Base-by-base conservation (phyloP, 2,797 vertebrate species). In the Hozukius guyotensis region DNA sequence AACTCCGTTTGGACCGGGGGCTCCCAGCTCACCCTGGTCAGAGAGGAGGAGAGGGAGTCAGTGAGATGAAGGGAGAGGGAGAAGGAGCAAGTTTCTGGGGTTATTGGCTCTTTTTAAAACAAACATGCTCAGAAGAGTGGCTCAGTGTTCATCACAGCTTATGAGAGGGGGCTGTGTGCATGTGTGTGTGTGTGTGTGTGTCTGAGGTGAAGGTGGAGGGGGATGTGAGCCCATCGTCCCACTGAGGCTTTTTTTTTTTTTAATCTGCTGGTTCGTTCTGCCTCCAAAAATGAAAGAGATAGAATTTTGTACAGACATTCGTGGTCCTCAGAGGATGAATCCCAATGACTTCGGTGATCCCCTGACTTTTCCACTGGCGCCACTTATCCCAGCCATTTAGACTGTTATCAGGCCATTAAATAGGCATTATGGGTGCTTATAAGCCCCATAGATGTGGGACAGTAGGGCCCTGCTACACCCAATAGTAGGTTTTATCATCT, bases 1-100 rank as follows among this genome's bases (percentile, higher is more conserved):
- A 88, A 99, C 98, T 96, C 98, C 98, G 72, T 93, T 93, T 93
- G 98, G 98, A 92, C 98, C 98, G 18, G 96, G 96, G 90, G 97
- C 96, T 95, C 98, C 98, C 90, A 98, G 88, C 74, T 97, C 96
- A 91, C 98, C 98, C 98, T 99, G 80, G 85, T 80, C 80, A 85
- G 83, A 95, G 94, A 91, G 81, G 92, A 91, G 69, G 69, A 87
- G 70, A 90, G 68, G 75, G 84, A 88, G 82, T 49, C 12, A 86
- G 83, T 60, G 82, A 91, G 90, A 89, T 87, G 89, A 85, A 90
- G 86, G 85, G 74, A 88, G 85, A 74, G 83, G 64, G 81, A 89
- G 85, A 91, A 85, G 88, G 81, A 93, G 86, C 78, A 91, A 64
- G 77, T 93, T 88, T 90, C 65, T 91, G 84, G 85, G 85, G 93